These are phyloP conservation scores for Synaphobranchus kaupii DNA, from an alignment of 2,797 vertebrate genomes.

Conservation along the genomic window DNA sequence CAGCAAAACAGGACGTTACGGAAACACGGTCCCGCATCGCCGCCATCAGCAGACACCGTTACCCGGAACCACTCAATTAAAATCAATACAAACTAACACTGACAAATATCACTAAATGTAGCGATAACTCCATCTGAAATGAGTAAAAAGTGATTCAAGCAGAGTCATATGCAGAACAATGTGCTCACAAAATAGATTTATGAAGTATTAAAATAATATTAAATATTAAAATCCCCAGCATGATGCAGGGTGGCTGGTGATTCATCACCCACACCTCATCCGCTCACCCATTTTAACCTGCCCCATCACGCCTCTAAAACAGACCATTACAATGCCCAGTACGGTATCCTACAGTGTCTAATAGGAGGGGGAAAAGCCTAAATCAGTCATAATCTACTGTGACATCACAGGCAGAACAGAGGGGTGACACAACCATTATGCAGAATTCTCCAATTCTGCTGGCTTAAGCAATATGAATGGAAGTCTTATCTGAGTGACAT, in stretches of 20 bases:
- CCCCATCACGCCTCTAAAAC: neutral
- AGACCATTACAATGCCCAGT: neutral
- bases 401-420: neutral
- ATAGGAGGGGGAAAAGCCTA: neutral
- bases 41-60: no score
- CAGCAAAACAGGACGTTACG: neutral
- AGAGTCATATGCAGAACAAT: neutral
- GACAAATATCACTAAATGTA: neutral
- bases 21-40: neutral
- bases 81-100: neutral
- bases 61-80: no score
- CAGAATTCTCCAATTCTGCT: no score
- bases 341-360: neutral
- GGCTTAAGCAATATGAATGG: no score
- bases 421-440: neutral
- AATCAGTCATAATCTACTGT: neutral
- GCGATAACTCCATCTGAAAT: neutral
- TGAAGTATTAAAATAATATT: neutral
- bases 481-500: neutral
- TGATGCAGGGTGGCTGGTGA: neutral
- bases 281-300: neutral
- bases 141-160: neutral
- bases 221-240: neutral
- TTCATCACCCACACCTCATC: neutral
- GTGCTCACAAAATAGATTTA: neutral